These are phyloP conservation scores for Netelia inedita DNA, from an alignment of 2,888 invertebrate genomes.

Conservation along the genomic window DNA sequence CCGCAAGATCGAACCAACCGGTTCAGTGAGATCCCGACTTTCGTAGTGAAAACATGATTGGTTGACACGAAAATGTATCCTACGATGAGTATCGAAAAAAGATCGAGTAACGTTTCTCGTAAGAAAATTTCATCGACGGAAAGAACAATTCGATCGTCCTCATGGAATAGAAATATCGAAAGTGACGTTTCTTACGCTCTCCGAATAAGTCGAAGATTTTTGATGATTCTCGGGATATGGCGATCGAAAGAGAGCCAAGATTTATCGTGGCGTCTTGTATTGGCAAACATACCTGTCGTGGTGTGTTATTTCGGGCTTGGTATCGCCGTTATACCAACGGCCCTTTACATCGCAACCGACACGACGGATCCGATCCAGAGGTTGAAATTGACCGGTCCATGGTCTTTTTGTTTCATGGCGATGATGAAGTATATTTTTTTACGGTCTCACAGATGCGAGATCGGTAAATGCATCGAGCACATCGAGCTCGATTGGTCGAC, in stretches of 20 bases:
- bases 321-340: slow-evolving; percentile 33
- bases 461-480: slow-evolving; percentile 70
- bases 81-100: not conserved
- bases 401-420: slow-evolving; percentile 73
- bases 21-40: not conserved
- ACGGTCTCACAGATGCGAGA: slow-evolving; percentile 35
- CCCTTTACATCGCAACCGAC: slow-evolving; percentile 8
- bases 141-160: not conserved
- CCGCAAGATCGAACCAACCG: not conserved
- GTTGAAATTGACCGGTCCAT: slow-evolving; percentile 73
- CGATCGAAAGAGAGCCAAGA: slow-evolving; percentile 20
- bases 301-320: slow-evolving; percentile 39
- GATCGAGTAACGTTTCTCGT: not conserved
- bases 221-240: slow-evolving; percentile 67
- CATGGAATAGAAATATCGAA: not conserved
- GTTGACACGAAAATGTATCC: not conserved
- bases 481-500: slow-evolving; percentile 74
- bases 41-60: not conserved
- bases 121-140: not conserved
- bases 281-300: slow-evolving; percentile 5
- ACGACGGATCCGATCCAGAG: not conserved
- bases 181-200: slow-evolving; percentile 53
- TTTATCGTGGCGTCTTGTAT: slow-evolving; percentile 4
- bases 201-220: slow-evolving; percentile 54
- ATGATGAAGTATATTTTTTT: slow-evolving; percentile 68